Percentiles rank a stretch among this genome's conserved stretches.
Evolutionary conservation across 1,140 invertebrate species (phyloP).

Genomic region (Vanessa tameamea): DNA sequence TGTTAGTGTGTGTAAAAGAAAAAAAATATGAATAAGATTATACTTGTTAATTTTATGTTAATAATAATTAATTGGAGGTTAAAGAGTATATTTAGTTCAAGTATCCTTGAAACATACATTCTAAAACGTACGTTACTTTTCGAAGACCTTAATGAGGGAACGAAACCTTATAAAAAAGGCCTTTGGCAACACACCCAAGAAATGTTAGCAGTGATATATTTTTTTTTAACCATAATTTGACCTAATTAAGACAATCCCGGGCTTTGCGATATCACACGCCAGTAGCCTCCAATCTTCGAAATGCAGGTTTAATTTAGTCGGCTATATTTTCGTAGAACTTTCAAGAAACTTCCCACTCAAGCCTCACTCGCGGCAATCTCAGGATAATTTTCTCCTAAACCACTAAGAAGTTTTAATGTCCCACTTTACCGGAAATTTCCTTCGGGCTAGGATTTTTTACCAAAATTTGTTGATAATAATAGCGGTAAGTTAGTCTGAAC

Average conservation of each 20-base stretch:
- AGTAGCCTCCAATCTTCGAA: conserved; percentile 1
- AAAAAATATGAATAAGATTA: no score
- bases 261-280: neutral
- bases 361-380: conserved; percentile 40
- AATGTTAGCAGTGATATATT: no score
- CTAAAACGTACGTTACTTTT: no score
- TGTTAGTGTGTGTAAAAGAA: no score
- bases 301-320: conserved; percentile 39
- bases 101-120: no score
- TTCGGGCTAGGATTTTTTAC: conserved; percentile 31
- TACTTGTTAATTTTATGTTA: no score
- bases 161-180: no score
- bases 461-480: neutral
- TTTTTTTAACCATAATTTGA: neutral
- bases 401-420: conserved; percentile 42
- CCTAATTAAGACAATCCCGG: neutral
- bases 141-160: no score
- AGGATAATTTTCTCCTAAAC: conserved; percentile 42
- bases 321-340: conserved; percentile 41
- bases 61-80: no score
- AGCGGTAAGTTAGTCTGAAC: neutral
- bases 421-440: conserved; percentile 39
- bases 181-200: no score
- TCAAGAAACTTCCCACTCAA: conserved; percentile 37
- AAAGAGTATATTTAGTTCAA: no score